These are phyloP conservation scores for Alsophila aescularia DNA, from an alignment of 2,888 invertebrate species.

Conservation along the genomic window DNA sequence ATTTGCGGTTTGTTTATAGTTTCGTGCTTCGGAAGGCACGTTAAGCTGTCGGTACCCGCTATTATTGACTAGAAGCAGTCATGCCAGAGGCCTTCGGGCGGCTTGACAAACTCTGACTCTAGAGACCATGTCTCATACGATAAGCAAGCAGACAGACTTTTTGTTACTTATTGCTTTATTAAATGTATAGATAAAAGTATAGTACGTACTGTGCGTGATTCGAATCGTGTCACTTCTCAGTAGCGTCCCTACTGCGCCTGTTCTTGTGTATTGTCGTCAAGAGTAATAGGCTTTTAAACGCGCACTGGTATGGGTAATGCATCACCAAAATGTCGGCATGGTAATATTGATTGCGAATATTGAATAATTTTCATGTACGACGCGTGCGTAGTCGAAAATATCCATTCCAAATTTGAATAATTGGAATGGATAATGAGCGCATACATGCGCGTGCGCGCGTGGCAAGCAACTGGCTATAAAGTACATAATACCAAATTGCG, in stretches of 20 bases:
- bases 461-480: too few relatives aligned
- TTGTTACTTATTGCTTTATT: too few relatives aligned
- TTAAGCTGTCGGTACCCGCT: too few relatives aligned
- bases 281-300: slow-evolving; percentile 76
- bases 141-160: too few relatives aligned
- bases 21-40: too few relatives aligned
- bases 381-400: slow-evolving; percentile 11
- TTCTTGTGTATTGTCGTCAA: not conserved
- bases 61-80: too few relatives aligned
- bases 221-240: slow-evolving; percentile 27
- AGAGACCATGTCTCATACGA: too few relatives aligned
- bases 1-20: too few relatives aligned
- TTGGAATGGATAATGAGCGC: not conserved
- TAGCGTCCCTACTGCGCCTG: slow-evolving; percentile 8
- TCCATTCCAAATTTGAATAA: slow-evolving; percentile 8
- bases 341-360: slow-evolving; percentile 51
- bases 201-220: not conserved
- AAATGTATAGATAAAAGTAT: not conserved
- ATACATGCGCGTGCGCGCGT: too few relatives aligned
- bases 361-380: slow-evolving; percentile 20
- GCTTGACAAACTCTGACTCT: too few relatives aligned
- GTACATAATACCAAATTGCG: too few relatives aligned
- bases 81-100: too few relatives aligned
- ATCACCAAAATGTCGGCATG: slow-evolving; percentile 53
- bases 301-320: slow-evolving; percentile 51